A percentile compares a stretch with the other conserved stretches of the same genome.
phyloP scores from a whole-genome alignment of 2,888 invertebrate genomes.

The Pristionchus arcanus region DNA sequence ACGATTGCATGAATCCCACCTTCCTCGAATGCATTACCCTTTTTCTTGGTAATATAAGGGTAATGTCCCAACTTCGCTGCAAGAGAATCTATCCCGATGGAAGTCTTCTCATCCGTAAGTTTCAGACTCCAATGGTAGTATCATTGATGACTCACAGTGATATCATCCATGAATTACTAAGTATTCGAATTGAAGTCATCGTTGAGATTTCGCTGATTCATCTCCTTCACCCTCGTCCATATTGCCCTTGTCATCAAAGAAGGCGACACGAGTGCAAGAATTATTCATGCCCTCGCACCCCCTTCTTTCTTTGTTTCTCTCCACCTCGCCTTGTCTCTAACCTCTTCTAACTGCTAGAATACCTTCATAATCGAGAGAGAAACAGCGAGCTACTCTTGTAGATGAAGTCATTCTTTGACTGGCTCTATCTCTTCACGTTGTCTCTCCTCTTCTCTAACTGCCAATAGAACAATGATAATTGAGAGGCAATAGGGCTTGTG shows the following conservation, averaged over 20 bases:
- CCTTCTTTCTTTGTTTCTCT: slow-evolving; percentile 19
- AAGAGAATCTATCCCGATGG: no score
- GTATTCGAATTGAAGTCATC: no score
- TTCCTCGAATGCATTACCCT: no score
- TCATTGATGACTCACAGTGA: no score
- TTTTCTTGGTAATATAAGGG: no score
- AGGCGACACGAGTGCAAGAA: not conserved
- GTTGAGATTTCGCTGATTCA: no score
- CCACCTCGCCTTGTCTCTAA: not conserved
- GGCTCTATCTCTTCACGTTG: not conserved
- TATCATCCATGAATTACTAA: no score
- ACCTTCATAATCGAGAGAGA: not conserved
- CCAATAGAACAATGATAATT: not conserved
- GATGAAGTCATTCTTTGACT: not conserved
- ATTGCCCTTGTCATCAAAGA: slow-evolving; percentile 2
- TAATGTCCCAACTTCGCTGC: no score
- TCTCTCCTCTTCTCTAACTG: not conserved
- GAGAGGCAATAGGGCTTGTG: not conserved
- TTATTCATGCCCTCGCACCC: not conserved
- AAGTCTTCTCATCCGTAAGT: no score
- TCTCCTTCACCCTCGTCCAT: no score
- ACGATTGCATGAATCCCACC: no score
- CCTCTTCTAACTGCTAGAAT: not conserved
- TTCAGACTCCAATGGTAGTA: no score
- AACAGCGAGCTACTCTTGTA: not conserved